A percentile compares a stretch with the other conserved stretches of the same genome.
phyloP scores from a whole-genome alignment of 2,113 vertebrate species.

The Sisor rabdophorus region DNA sequence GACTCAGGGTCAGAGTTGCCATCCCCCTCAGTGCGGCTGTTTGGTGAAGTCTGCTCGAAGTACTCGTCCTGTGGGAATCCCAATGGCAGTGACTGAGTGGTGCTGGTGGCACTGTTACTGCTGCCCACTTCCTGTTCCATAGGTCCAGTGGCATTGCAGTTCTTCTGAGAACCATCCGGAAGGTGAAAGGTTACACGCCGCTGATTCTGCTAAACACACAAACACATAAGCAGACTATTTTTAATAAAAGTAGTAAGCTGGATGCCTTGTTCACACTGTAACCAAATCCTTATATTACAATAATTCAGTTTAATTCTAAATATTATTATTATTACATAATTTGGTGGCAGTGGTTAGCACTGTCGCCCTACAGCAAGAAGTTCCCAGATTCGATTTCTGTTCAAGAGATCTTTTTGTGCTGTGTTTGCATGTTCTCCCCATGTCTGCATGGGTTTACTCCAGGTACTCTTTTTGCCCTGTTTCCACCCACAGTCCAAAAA shows the following conservation, averaged over 20 bases:
- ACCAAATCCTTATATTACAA: too few relatives aligned
- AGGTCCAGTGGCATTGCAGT: conserved; percentile 85
- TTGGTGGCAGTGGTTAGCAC: too few relatives aligned
- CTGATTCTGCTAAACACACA: conserved; percentile 75
- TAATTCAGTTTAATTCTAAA: too few relatives aligned
- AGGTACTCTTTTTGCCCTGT: too few relatives aligned
- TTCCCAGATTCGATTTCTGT: too few relatives aligned
- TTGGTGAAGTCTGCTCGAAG: conserved; percentile 85
- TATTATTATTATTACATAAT: too few relatives aligned
- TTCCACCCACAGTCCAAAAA: too few relatives aligned
- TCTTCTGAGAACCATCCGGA: conserved; percentile 93
- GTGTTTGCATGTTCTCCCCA: too few relatives aligned
- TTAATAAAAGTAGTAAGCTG: neutral
- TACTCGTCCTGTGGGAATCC: conserved; percentile 88
- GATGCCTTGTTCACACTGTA: neutral
- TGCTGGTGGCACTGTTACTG: conserved; percentile 59
- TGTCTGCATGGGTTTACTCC: too few relatives aligned
- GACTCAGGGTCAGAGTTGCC: conserved; percentile 98
- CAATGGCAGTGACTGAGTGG: conserved; percentile 79
- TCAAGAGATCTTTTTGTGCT: too few relatives aligned
- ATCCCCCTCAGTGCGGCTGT: conserved; percentile 93
- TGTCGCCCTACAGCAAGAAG: too few relatives aligned
- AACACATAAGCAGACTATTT: conserved; percentile 3
- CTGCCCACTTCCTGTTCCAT: conserved; percentile 79
- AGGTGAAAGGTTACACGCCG: conserved; percentile 95